Base-by-base conservation (phyloP, 92 coral and sea anemone species). In the Porites lobata region DNA sequence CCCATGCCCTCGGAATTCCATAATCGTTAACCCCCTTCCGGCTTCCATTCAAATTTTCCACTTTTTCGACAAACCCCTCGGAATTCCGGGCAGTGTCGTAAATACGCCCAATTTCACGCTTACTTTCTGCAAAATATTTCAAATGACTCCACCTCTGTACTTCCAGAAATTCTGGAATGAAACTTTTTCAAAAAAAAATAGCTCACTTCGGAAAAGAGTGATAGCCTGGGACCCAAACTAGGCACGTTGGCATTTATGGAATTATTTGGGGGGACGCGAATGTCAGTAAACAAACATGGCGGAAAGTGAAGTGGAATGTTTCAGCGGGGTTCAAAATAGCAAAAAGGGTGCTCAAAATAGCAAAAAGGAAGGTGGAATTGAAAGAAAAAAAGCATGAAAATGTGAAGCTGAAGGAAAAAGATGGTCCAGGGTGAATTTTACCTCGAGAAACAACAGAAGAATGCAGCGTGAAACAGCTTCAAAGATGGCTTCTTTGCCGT, bases 401-500 rank as follows among this genome's bases (percentile, higher is more conserved):
- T 20, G 77, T 78, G 26, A 67, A 78, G 54, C 69, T 78, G 58
- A 86, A 43, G 61, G 68, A 71, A 79, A 72, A 79, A 69, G 86
- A 86, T 50, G 73, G 79, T 2, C 72, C 85, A 20, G 85, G 85
- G 51, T 79, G 73, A 22, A 78, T 66, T 78, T 68, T 69, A 65
- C 76, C 24, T 43, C 57, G 75, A 53, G 57, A 72, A 80, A 64
- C 13, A 61, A 69, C 72, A 63, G 91, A 88, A 63, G 82, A 88
- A 66, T 81, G 87, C 71, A 64, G 88, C 58, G 88, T 88, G 79
- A 88, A 88, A 72, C 90, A 87, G 62, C 66, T 87, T 54, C 80
- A 71, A 70, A 19, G 85, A 71, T 78, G 90, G 90, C 90, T 87
- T 70, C 90, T 87, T 87, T 78, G 85, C 67, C 80, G 58, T 67